phyloP scores from a whole-genome alignment of 2,113 vertebrate species.

The Apeltes quadracus region DNA sequence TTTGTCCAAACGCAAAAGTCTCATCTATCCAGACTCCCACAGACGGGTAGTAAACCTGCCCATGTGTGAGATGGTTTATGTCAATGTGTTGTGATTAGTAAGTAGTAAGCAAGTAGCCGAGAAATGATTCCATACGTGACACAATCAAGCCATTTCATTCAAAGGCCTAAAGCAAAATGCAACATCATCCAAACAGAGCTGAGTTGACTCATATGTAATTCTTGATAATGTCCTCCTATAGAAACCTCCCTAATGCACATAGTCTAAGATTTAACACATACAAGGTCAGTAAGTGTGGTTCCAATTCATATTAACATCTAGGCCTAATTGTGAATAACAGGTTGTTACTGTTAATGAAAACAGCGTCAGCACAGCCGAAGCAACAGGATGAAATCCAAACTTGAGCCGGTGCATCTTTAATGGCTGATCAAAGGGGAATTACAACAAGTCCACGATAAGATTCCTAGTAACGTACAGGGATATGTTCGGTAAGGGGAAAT shows the following conservation, averaged over 20 bases:
- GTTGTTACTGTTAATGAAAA: constrained; percentile 61
- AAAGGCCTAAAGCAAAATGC: background rate
- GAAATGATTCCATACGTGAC: background rate
- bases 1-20: background rate
- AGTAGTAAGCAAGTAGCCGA: no score
- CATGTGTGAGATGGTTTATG: background rate
- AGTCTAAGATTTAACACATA: constrained; percentile 19
- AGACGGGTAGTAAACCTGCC: background rate
- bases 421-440: constrained; percentile 58
- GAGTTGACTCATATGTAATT: background rate
- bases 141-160: background rate
- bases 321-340: constrained; percentile 44
- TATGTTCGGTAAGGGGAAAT: constrained; percentile 8
- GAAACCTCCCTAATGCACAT: background rate
- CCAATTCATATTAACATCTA: constrained; percentile 52
- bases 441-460: constrained; percentile 23
- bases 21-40: background rate
- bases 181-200: background rate
- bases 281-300: constrained; percentile 9
- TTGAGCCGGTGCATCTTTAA: constrained; percentile 48
- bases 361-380: constrained; percentile 21
- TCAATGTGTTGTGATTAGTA: background rate
- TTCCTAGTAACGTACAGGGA: constrained; percentile 17
- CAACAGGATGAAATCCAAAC: constrained; percentile 35
- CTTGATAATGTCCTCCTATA: background rate